Evolutionary conservation across 2,797 vertebrate genomes (phyloP).

Genomic region (Thamnophis elegans): DNA sequence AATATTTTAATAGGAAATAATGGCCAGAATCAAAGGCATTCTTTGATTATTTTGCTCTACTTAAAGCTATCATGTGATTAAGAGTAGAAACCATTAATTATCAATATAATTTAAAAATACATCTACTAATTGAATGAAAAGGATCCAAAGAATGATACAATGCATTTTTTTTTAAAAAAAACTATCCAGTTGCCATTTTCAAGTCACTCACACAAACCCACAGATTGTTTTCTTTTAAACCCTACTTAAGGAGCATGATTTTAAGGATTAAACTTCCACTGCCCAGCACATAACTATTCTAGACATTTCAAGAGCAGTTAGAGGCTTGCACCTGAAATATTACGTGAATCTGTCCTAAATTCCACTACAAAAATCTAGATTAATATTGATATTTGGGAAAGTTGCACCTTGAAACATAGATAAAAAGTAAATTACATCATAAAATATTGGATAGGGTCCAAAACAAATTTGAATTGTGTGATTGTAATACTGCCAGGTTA

Average conservation of each 20-base stretch:
- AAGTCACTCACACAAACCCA: not conserved
- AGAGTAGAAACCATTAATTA: not conserved
- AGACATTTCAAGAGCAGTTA: not conserved
- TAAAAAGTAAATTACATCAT: not conserved
- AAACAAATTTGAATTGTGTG: not conserved
- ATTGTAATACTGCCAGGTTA: not conserved
- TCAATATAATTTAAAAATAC: not conserved
- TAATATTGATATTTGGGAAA: not conserved
- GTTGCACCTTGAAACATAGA: not conserved
- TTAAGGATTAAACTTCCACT: not conserved
- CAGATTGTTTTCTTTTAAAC: not conserved
- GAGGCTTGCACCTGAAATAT: not conserved
- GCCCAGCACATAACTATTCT: not conserved
- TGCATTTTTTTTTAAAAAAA: not conserved
- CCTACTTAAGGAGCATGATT: not conserved
- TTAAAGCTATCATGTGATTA: not conserved
- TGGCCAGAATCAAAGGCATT: not conserved
- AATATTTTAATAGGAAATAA: not conserved
- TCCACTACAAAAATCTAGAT: not conserved
- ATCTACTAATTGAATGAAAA: not conserved
- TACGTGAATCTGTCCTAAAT: not conserved
- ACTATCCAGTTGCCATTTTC: not conserved
- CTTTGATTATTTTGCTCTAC: not conserved
- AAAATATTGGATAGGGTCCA: not conserved
- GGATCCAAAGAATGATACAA: not conserved